These are phyloP conservation scores for Sylvicapra grimmia DNA, from an alignment of 2,113 vertebrate genomes.

Conservation along the genomic window DNA sequence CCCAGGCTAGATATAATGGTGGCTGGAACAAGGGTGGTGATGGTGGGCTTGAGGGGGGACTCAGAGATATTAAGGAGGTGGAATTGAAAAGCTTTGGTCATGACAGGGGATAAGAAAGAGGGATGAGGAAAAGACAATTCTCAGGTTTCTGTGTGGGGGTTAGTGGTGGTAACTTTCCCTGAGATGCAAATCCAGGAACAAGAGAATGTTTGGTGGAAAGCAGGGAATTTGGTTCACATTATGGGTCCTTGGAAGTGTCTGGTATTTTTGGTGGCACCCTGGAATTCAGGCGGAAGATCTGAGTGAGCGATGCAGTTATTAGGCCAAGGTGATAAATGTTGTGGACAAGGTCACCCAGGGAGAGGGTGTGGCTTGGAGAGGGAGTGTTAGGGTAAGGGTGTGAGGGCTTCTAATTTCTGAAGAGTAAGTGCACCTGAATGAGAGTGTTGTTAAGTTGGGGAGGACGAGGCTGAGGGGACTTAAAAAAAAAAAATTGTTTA, in stretches of 20 bases:
- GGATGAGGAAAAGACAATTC: background rate
- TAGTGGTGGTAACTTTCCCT: background rate
- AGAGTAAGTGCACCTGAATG: background rate
- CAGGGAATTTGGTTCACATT: background rate
- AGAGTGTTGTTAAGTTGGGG: background rate
- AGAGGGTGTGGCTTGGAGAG: background rate
- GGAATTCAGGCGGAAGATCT: background rate
- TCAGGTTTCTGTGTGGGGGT: background rate
- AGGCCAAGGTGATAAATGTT: background rate
- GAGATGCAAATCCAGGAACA: background rate
- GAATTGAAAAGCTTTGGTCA: background rate
- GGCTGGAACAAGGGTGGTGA: background rate
- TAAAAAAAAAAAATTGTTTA: background rate
- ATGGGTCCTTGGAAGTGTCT: background rate
- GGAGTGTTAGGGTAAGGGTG: background rate
- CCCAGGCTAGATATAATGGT: background rate
- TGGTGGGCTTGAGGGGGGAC: background rate
- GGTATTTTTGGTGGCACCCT: background rate
- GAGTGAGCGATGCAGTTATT: background rate
- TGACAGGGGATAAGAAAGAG: background rate
- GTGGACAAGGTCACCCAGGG: background rate
- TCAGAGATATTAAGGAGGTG: background rate
- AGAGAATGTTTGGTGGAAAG: background rate
- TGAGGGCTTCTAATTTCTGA: background rate
- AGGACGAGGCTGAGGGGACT: background rate